Base-by-base conservation (phyloP, 2,797 vertebrate species). In the Eospalax fontanierii region DNA sequence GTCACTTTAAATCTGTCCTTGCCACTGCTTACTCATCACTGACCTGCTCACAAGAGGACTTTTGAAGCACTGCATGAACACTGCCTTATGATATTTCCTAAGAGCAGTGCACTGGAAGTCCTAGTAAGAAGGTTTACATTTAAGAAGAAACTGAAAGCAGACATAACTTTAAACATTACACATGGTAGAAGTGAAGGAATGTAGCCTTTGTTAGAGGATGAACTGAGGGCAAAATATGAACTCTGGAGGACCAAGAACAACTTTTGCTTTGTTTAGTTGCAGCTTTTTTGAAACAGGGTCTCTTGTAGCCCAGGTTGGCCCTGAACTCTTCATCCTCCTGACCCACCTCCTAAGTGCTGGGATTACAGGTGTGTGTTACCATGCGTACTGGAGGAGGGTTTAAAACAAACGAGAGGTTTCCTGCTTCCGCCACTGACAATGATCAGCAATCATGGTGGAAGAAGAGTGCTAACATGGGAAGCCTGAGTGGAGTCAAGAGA, bases 101-200 rank as follows among this genome's bases (percentile, higher is more conserved):
- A 82, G 19, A 81, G 4, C 57, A 43, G 35, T 85, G 70, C 28
- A n/a, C 63, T 85, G 21, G 30, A 38, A 61, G 71, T 89, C 35
- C 86, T 63, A n/a, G 2, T 65, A 84, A 83, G 54, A 66, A 84
- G 6, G 57, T 50, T 82, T 73, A 66, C 46, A 65, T 40, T 57
- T 73, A 92, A 78, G 89, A 88, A n/a, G 33, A 85, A 88, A 46
- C 12, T 78, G 75, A 92, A 86, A 86, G 86, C 66, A 90, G 70
- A 92, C 9, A 14, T 1, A 82, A 68, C 19, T 79, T 95, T 19
- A 33, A 43, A 94, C 71, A 35, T 15, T 43, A 21, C 30, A 83
- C 91, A 21, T 50, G 38, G 18, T 54, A 90, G 40, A 91, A 79
- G 93, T 24, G 24, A 85, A 15, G 75, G 65, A 54, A 65, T 7